Evolutionary conservation across 2,797 vertebrate genomes (phyloP), one percentile per base, ranked within the genome.

Genomic region (Geotrypetes seraphini): DNA sequence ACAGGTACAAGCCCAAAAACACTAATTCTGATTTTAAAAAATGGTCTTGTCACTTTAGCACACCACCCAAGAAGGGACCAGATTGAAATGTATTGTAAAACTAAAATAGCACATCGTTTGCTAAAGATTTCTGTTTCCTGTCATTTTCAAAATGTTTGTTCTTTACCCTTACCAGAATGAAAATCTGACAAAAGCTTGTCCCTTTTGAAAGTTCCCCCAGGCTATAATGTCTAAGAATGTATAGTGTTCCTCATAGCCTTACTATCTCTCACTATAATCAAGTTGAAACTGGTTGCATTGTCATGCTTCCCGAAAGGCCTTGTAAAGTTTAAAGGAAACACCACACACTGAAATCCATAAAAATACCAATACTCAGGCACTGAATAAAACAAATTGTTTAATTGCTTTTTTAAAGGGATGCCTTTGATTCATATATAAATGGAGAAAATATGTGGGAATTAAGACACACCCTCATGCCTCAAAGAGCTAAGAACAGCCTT

Each of bases 341-440:
- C n/a, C n/a, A n/a, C n/a, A 50, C 35, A 51, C 29, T 27, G 27
- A 50, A 53, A 46, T 53, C 49, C 54, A 54, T 54, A 33, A 42
- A 57, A 43, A 52, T 31, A 63, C 50, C 47, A 49, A 68, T 16
- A 19, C 36, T 22, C 26, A 57, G 66, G 59, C 60, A 66, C 25
- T 21, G 42, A 33, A 24, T 52, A n/a, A n/a, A 53, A 50, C 60
- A 66, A 68, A 64, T 46, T 33, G 43, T 58, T 60, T 68, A 57
- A 70, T 64, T 60, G 46, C 62, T 70, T 70, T 72, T 60, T 72
- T 74, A 62, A 54, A 52, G 42, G n/a, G 39, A 50, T 61, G 55
- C 57, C 72, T 68, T 70, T 68, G 59, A 66, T 68, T 66, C 40
- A 41, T 61, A 56, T 63, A 60, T 63, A 68, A 72, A 65, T 66